Conservation (phyloP, 2,888 invertebrate genomes). For the Lochmaea crataegi region DNA sequence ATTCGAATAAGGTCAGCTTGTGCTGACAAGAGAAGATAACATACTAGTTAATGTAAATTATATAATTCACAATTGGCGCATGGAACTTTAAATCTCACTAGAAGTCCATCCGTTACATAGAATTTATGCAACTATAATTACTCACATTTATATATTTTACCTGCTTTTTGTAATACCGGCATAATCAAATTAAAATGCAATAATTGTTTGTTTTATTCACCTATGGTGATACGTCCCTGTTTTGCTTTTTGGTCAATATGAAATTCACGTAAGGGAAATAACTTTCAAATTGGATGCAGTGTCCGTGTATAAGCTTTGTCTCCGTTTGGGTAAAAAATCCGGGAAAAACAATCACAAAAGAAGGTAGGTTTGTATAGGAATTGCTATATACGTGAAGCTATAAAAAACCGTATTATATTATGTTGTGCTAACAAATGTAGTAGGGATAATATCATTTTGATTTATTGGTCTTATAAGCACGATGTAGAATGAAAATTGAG, state of each 20-base stretch:
- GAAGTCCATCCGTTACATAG: too few species aligned
- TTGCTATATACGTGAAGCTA: neutral
- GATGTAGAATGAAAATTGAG: too few species aligned
- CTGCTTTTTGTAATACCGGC: too few species aligned
- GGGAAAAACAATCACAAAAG: constrained; percentile 31
- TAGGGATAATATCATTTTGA: neutral
- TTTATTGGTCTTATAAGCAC: too few species aligned
- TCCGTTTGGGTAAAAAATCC: constrained; percentile 14
- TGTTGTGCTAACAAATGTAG: neutral
- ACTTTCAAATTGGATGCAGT: constrained; percentile 58
- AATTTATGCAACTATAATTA: too few species aligned
- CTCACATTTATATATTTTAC: too few species aligned
- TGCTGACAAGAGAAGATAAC: too few species aligned
- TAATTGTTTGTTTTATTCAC: neutral
- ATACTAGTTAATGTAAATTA: too few species aligned
- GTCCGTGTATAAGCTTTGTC: constrained; percentile 49
- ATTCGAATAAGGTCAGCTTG: too few species aligned
- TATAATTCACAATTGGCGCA: too few species aligned
- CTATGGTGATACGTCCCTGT: neutral
- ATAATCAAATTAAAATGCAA: too few species aligned
- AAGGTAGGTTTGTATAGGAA: constrained; percentile 8
- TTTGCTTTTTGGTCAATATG: constrained; percentile 52
- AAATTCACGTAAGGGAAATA: constrained; percentile 57
- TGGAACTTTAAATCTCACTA: too few species aligned
- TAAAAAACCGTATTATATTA: neutral